A percentile compares a stretch with the other conserved stretches of the same genome.
phyloP scores from a whole-genome alignment of 2,113 vertebrate genomes.

The Lipotes vexillifer region DNA sequence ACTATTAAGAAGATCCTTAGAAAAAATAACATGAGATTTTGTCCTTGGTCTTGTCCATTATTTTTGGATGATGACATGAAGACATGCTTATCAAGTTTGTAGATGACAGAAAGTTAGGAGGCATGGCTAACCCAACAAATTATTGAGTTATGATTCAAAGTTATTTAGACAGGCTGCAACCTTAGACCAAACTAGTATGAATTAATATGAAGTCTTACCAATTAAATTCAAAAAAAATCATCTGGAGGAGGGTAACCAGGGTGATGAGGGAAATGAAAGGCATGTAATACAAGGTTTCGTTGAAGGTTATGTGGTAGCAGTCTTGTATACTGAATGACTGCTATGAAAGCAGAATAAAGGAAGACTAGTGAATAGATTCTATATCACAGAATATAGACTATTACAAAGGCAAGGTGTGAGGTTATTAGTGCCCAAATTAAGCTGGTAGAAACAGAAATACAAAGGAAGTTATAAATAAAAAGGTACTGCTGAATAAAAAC shows the following conservation, averaged over 20 bases:
- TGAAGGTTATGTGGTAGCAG: not conserved
- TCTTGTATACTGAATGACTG: not conserved
- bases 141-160: slow-evolving; percentile 16
- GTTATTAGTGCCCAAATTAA: not conserved
- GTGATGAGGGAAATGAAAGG: not conserved
- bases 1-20: not conserved
- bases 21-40: not conserved
- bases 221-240: not conserved
- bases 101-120: not conserved
- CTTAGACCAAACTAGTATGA: not conserved
- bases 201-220: not conserved
- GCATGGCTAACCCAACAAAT: not conserved
- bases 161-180: not conserved
- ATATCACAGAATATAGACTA: not conserved
- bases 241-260: not conserved
- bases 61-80: slow-evolving; percentile 25
- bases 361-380: not conserved
- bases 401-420: not conserved
- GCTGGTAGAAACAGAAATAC: not conserved
- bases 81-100: not conserved
- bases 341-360: not conserved
- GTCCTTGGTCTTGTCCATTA: not conserved
- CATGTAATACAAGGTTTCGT: not conserved
- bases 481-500: not conserved
- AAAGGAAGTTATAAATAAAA: slow-evolving; percentile 1